Percentiles rank a stretch among this genome's conserved stretches.
These are phyloP conservation scores for Pardalotus punctatus DNA, from an alignment of 2,113 vertebrate species.

Conservation along the genomic window DNA sequence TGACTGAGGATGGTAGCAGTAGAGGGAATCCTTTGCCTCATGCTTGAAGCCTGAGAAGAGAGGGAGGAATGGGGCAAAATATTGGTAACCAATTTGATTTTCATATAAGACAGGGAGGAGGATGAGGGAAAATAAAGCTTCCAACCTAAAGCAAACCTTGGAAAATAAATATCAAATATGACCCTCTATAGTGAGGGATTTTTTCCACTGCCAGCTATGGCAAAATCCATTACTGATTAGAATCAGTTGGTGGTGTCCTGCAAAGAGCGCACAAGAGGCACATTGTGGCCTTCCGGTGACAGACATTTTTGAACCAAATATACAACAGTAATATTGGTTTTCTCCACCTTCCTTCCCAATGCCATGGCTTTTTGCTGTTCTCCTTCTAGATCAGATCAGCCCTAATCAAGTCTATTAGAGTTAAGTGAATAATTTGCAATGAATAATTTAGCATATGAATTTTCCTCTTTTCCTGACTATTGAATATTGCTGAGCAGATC, in stretches of 20 bases:
- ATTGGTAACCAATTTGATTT: neutral
- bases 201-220: neutral
- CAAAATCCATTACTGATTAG: neutral
- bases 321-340: neutral
- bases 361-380: neutral
- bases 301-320: neutral
- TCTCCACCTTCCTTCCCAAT: neutral
- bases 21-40: neutral
- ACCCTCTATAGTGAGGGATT: neutral
- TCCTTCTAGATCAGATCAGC: neutral
- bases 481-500: neutral
- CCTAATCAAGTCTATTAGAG: slow-evolving; percentile 12
- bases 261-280: neutral
- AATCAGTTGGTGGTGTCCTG: neutral
- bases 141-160: neutral
- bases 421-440: slow-evolving; percentile 18
- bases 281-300: neutral
- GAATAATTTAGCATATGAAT: slow-evolving; percentile 29
- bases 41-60: neutral
- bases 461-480: neutral
- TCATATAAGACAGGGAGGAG: neutral
- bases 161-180: neutral
- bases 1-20: neutral
- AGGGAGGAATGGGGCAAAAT: neutral
- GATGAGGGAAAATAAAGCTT: neutral